Base-by-base conservation (phyloP, 53 echinoderm and acorn worm genomes). In the Patiria pectinifera region DNA sequence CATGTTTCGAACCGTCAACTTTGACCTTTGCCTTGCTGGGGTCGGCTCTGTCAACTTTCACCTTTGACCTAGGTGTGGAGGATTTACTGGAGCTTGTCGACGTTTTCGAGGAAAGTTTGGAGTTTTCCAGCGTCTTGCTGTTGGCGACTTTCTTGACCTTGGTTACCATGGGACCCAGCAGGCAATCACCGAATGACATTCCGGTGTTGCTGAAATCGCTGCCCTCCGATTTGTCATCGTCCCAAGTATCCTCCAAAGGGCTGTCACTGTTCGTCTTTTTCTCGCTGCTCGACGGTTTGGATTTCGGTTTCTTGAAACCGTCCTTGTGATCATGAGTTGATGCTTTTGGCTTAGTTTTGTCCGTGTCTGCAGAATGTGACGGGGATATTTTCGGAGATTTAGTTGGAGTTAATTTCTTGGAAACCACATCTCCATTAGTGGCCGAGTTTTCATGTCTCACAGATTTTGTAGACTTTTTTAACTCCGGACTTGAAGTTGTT, bases 141-240 rank as follows among this genome's bases (percentile, higher is more conserved):
- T 62, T 81, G 10, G 82, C 15, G 7, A 76, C 75, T 43, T 94
- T 95, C 71, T 95, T 96, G 59, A 74, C 74, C 72, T 89, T 85
- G 16, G 61, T 66, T 24, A 71, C 46, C 12, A 19, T 53, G 8
- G 89, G 78, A 61, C 77, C 85, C 26, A 91, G 83, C 18, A 97
- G 90, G 71, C 96, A 96, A 59, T 91, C 97, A 18, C 82, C 95
- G 93, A 97, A 97, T 8, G 97, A 97, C 94, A 97, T 94, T 4
- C 97, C 97, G 6, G 97, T 94, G 77, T 92, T 95, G 0, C 79
- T 75, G 83, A 85, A 96, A 49, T 75, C 91, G 35, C 91, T 53
- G 25, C 80, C 94, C 9, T 62, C 78, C 0, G 85, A 22, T 11
- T 69, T 83, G n/a, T 93, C 91, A 19, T 84, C 85, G 4, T 85